Evolutionary conservation across 2,797 vertebrate species (phyloP).

Genomic region (Buphagus erythrorhynchus): DNA sequence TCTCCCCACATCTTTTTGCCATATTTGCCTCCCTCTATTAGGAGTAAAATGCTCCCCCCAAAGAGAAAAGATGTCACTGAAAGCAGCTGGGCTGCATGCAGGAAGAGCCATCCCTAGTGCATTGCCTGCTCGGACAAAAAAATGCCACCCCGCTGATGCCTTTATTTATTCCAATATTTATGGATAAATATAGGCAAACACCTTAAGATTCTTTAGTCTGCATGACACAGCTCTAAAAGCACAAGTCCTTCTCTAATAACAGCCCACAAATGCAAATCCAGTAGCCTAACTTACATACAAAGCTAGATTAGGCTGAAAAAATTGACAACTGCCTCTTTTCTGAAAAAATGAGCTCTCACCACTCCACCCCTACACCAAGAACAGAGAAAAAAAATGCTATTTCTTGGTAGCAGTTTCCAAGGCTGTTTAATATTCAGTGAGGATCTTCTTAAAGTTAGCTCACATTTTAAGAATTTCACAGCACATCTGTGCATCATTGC

Average conservation of each 20-base stretch:
- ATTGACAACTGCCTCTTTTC: background rate
- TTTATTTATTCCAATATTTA: background rate
- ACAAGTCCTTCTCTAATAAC: background rate
- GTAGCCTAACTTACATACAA: background rate
- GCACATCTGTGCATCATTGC: background rate
- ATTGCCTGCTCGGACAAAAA: background rate
- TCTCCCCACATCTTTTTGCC: background rate
- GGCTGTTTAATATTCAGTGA: conserved; percentile 30
- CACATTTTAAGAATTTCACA: conserved; percentile 27
- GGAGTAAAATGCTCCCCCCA: background rate
- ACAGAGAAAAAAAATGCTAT: background rate
- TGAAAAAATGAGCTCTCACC: background rate
- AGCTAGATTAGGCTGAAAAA: background rate
- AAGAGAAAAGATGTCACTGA: background rate
- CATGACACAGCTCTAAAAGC: background rate
- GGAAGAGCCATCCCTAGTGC: background rate
- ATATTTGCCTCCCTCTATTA: background rate
- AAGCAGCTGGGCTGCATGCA: background rate
- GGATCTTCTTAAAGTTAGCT: background rate
- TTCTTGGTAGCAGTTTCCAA: background rate
- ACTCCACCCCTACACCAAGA: background rate
- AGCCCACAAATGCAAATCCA: background rate
- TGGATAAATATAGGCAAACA: background rate
- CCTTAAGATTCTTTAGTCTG: background rate
- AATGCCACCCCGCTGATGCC: background rate